Evolutionary conservation across 2,797 vertebrate genomes (phyloP).

Genomic region (Arrhamphus sclerolepis): DNA sequence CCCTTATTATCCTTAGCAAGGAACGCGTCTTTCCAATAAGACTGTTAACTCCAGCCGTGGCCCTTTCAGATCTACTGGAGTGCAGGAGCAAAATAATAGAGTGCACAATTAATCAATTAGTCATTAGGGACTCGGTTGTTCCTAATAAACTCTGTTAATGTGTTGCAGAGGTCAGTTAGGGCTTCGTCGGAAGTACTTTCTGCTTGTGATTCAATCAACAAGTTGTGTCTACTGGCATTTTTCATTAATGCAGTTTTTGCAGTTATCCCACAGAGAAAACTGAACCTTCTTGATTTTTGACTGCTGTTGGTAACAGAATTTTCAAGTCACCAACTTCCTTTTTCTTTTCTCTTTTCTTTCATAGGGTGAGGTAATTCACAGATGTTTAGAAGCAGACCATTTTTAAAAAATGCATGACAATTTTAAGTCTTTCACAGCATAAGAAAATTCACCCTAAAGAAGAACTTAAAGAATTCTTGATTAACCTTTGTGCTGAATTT

Average conservation of each 20-base stretch:
- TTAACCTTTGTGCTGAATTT: too few relatives aligned
- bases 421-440: too few relatives aligned
- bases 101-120: conserved; percentile 86
- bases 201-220: conserved; percentile 31
- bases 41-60: conserved; percentile 80
- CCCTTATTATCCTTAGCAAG: conserved; percentile 82
- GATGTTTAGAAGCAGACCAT: too few relatives aligned
- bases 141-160: conserved; percentile 73
- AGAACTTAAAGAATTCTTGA: too few relatives aligned
- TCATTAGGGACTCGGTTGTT: conserved; percentile 81
- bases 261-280: not conserved
- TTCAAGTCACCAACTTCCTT: too few relatives aligned
- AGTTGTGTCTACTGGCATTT: conserved; percentile 15
- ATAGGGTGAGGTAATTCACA: too few relatives aligned
- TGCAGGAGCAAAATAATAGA: conserved; percentile 81
- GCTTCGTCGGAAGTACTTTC: conserved; percentile 13
- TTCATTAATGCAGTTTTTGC: conserved; percentile 8
- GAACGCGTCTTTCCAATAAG: conserved; percentile 79
- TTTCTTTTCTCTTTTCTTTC: too few relatives aligned
- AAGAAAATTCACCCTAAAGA: too few relatives aligned
- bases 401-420: too few relatives aligned
- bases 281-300: not conserved
- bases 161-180: conserved; percentile 35
- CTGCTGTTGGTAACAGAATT: too few relatives aligned
- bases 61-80: conserved; percentile 68